Evolutionary conservation across 2,888 invertebrate species (phyloP).

Genomic region (Onchidella celtica): DNA sequence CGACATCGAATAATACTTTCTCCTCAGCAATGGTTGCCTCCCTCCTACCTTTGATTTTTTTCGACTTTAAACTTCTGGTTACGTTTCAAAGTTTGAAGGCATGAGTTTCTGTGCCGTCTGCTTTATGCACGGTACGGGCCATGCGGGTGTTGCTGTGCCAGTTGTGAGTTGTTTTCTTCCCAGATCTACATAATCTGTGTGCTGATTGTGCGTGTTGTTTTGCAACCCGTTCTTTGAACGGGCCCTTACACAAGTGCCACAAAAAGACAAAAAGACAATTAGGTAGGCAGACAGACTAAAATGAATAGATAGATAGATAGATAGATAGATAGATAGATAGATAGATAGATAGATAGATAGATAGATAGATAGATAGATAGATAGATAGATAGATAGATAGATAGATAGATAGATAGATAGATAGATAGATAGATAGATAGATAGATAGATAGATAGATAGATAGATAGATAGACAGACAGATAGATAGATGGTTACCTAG

Average conservation of each 20-base stretch:
- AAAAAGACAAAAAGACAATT: not conserved
- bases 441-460: not conserved
- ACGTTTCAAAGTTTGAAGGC: too few species aligned
- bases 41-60: too few species aligned
- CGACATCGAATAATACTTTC: too few species aligned
- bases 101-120: too few species aligned
- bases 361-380: not conserved
- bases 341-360: not conserved
- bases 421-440: not conserved
- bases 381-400: not conserved
- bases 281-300: not conserved
- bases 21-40: too few species aligned
- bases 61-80: too few species aligned
- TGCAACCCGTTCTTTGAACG: too few species aligned
- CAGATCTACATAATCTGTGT: too few species aligned
- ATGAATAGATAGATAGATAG: not conserved
- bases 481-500: not conserved
- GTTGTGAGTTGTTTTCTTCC: too few species aligned
- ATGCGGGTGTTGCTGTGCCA: too few species aligned
- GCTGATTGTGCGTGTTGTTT: too few species aligned
- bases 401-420: not conserved
- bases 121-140: too few species aligned
- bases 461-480: not conserved
- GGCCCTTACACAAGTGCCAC: not conserved
- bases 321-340: not conserved